Evolutionary conservation across 2,888 invertebrate genomes (phyloP), one percentile per base, ranked within the genome.

Genomic region (Minunthozetes semirufus): DNA sequence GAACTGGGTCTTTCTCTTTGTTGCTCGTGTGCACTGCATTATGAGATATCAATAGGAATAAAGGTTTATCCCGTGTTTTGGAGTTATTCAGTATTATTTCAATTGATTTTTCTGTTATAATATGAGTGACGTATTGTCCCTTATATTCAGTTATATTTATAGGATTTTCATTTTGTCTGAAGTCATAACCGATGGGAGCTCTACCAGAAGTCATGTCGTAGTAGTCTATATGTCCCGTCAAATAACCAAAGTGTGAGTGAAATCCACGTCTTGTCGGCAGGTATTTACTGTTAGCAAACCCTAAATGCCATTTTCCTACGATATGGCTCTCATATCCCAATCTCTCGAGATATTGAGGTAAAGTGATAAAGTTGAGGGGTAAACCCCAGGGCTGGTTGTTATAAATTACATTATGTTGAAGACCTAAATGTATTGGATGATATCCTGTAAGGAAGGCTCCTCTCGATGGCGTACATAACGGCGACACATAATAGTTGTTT

Each of bases 151-250:
- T 11, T n/a, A 75, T 4, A 75, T 73, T 33, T 8, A 27, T 63
- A 1, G 27, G 27, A 13, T 17, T 25, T 17, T 75, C 75, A 15
- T 42, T 42, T 46, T 66, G 61, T 53, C 63, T 56, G 6, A 75
- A 73, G 29, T 75, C 75, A 38, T 59, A 50, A 5, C 75, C 75
- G 6, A 19, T 53, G 27, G 46, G 61, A 25, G 53, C 19, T 72
- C 78, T 78, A 53, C 68, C 71, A n/a, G 82, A 81, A 0, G 90
- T 91, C 81, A 95, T 94, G 82, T 94, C 93, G 81, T 88, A 92
- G 84, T 94, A 93, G 83, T 95, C 95, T 29, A 93, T 92, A 82
- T 90, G 91, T 0, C 94, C 95, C 0, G 90, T 89, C 90, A 93
- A 93, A 81, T 88, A 93, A 0, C 95, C 95, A 88, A 89, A 83